Evolutionary conservation across 2,888 invertebrate genomes (phyloP), one percentile per base, ranked within the genome.

Genomic region (Noctua janthina): DNA sequence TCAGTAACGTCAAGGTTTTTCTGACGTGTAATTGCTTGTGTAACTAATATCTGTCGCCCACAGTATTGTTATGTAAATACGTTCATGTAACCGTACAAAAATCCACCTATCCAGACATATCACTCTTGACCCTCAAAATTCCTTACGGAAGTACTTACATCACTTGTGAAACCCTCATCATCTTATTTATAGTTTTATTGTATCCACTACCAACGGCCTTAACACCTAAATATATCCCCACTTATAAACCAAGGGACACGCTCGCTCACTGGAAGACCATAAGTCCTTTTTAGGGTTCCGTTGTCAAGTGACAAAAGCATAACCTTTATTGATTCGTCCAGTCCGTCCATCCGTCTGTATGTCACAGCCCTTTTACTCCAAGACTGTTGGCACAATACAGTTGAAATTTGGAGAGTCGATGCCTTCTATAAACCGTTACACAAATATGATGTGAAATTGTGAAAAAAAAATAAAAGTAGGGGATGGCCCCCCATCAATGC

Each of bases 191-290:
- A 54, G 62, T 69, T 20, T 8, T 23, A 11, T 76, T 76, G 23
- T 69, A 49, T 68, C n/a, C 20, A 13, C 15, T 62, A 43, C 54
- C 54, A n/a, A 43, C 17, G 35, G 62, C 29, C 71, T 54, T 68
- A 59, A 78, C 56, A 54, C 67, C 72, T 66, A 69, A 83, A 83
- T 77, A 77, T 78, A 68, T 64, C 51, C 35, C 29, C 13, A 70
- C 76, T 83, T 77, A 29, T 79, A 76, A 87, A 15, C 62, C 77
- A 75, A 75, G 46, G 70, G 67, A 69, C 56, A 70, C 72, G 72
- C 35, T 15, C 2, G 8, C 74, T 78, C 76, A 75, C 67, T 72
- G 1, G 43, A 69, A 83, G 56, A 56, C 56, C 56, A 29, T 59
- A 72, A 67, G 68, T 79, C 74, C 69, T 79, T 62, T 29, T 29